phyloP scores from a whole-genome alignment of 2,113 vertebrate genomes.

The Cervus canadensis region DNA sequence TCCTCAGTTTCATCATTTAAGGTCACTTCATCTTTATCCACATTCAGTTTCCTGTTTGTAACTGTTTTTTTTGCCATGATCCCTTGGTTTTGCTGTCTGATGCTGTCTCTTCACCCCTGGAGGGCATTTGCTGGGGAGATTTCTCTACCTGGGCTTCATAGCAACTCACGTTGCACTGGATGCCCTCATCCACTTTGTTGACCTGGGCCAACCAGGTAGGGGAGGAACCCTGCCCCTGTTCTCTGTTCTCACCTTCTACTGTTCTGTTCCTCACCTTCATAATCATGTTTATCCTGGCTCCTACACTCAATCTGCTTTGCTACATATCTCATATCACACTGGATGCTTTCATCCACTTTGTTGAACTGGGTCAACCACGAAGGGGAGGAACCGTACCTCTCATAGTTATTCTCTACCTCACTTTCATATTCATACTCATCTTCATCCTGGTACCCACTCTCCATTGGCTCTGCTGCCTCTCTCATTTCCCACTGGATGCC shows the following conservation, averaged over 20 bases:
- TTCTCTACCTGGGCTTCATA: not conserved
- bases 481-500: not conserved
- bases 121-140: slow-evolving; percentile 42
- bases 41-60: slow-evolving; percentile 60
- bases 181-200: not conserved
- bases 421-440: not conserved
- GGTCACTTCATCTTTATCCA: slow-evolving; percentile 57
- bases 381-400: not conserved
- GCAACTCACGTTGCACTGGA: not conserved
- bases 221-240: rapidly evolving
- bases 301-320: not conserved
- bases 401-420: not conserved
- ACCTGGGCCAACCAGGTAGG: not conserved
- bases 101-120: slow-evolving; percentile 72
- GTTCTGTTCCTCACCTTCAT: not conserved
- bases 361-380: not conserved
- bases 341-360: not conserved
- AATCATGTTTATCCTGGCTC: not conserved
- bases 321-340: not conserved
- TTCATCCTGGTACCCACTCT: not conserved
- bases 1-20: not conserved
- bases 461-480: not conserved
- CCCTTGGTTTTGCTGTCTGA: slow-evolving; percentile 62
- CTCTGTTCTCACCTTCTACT: no score
- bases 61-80: slow-evolving; percentile 49